These are phyloP conservation scores for Neodon shergylaensis DNA, from an alignment of 2,113 vertebrate genomes.

Conservation along the genomic window DNA sequence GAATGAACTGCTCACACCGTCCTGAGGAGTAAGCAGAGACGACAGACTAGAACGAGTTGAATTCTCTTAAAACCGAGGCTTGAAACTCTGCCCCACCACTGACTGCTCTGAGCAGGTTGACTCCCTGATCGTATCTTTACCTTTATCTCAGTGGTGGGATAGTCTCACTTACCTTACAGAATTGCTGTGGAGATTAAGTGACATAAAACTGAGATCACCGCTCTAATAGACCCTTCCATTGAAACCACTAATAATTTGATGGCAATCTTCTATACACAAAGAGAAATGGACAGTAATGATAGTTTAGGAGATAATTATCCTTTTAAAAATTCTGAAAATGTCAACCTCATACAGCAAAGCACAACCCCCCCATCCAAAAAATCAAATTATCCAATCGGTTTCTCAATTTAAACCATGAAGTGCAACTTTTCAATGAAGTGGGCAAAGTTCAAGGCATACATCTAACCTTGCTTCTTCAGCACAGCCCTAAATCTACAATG, in stretches of 20 bases:
- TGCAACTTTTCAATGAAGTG: background rate
- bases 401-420: background rate
- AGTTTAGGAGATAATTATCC: background rate
- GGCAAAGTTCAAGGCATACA: slow-evolving; percentile 4
- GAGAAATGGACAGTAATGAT: background rate
- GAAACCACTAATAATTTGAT: slow-evolving; percentile 11
- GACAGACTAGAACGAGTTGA: background rate
- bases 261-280: background rate
- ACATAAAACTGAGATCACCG: slow-evolving; percentile 70
- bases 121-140: slow-evolving; percentile 70
- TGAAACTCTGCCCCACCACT: slow-evolving; percentile 42
- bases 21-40: background rate
- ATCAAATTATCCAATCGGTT: background rate
- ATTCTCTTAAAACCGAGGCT: slow-evolving; percentile 41
- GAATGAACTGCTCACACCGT: background rate
- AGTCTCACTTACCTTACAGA: slow-evolving; percentile 70
- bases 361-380: background rate
- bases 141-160: slow-evolving; percentile 36
- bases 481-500: background rate
- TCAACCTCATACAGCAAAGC: slow-evolving; percentile 19
- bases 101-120: slow-evolving; percentile 30
- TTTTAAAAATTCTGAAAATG: background rate
- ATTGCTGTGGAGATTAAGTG: slow-evolving; percentile 68
- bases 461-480: background rate
- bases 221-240: background rate